Evolutionary conservation across 2,888 invertebrate species (phyloP).

Genomic region (Zaprionus bogoriensis): DNA sequence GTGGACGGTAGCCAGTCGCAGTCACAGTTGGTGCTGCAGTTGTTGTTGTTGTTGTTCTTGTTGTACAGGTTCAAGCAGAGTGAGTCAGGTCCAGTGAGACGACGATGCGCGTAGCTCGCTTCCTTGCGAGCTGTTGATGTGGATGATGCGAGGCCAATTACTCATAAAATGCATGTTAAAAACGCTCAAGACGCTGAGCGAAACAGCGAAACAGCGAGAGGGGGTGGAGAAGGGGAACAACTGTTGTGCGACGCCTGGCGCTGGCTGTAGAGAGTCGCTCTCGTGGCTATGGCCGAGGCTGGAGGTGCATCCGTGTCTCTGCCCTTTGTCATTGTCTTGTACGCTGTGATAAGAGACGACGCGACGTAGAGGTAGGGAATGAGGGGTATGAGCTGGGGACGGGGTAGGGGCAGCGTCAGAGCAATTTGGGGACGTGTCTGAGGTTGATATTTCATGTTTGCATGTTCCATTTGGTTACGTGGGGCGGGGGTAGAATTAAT

Average conservation of each 20-base stretch:
- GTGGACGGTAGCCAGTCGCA: conserved; percentile 68
- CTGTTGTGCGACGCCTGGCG: conserved; percentile 72
- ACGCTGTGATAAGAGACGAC: conserved; percentile 67
- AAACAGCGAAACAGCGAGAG: not conserved
- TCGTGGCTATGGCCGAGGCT: not conserved
- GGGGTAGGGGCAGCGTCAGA: conserved; percentile 38
- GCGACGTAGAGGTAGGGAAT: conserved; percentile 37
- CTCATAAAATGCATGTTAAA: conserved; percentile 77
- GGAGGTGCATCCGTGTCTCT: conserved; percentile 45
- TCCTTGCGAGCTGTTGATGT: conserved; percentile 51
- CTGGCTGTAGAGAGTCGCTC: conserved; percentile 25
- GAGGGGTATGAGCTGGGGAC: conserved; percentile 28
- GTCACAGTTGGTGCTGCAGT: conserved; percentile 20
- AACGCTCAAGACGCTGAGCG: conserved; percentile 43
- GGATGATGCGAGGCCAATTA: conserved; percentile 72
- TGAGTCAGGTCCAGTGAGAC: conserved; percentile 55
- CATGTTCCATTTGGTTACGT: conserved; percentile 47
- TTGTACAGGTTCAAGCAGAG: conserved; percentile 39
- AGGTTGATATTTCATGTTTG: conserved; percentile 69
- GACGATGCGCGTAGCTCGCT: conserved; percentile 30
- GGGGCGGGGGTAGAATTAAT: conserved; percentile 33
- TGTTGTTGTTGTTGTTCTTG: conserved; percentile 25
- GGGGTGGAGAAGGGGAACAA: conserved; percentile 42
- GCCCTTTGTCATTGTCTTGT: conserved; percentile 80
- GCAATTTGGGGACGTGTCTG: conserved; percentile 69